Evolutionary conservation across 2,113 vertebrate genomes (phyloP).

Genomic region (Hydropotes inermis): DNA sequence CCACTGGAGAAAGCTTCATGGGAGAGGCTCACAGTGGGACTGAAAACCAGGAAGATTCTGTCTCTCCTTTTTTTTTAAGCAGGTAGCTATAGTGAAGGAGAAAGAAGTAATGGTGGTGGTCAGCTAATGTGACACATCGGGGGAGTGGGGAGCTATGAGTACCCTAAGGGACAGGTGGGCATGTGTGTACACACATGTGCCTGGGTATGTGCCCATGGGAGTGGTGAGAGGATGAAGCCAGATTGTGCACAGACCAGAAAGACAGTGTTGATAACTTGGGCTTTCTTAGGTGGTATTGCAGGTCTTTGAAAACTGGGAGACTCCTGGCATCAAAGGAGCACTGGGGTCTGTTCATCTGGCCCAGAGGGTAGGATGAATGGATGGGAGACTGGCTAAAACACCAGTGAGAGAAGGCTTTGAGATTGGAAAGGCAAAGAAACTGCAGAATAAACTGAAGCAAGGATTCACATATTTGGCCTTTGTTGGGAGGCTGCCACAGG

Average conservation of each 20-base stretch:
- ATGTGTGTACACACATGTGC: accelerated
- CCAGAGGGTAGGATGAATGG: too few relatives aligned
- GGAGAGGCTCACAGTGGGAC: background rate
- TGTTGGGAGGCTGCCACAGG: background rate
- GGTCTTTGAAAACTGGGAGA: background rate
- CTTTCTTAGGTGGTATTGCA: background rate
- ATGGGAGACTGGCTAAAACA: too few relatives aligned
- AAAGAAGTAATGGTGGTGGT: background rate
- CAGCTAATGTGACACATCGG: background rate
- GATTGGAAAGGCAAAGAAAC: background rate
- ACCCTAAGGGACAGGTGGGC: background rate
- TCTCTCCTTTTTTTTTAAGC: background rate
- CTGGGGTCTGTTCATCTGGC: background rate
- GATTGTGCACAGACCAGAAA: background rate
- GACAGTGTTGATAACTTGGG: accelerated
- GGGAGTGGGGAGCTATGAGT: background rate
- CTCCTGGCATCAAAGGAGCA: background rate
- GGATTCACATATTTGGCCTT: background rate
- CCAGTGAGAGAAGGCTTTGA: background rate
- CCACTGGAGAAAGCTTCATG: background rate
- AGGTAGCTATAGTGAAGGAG: background rate
- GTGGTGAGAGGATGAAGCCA: background rate
- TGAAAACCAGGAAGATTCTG: background rate
- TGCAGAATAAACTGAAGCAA: background rate
- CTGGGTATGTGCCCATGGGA: accelerated